Evolutionary conservation across 2,113 vertebrate species (phyloP).

Genomic region (Scomber scombrus): DNA sequence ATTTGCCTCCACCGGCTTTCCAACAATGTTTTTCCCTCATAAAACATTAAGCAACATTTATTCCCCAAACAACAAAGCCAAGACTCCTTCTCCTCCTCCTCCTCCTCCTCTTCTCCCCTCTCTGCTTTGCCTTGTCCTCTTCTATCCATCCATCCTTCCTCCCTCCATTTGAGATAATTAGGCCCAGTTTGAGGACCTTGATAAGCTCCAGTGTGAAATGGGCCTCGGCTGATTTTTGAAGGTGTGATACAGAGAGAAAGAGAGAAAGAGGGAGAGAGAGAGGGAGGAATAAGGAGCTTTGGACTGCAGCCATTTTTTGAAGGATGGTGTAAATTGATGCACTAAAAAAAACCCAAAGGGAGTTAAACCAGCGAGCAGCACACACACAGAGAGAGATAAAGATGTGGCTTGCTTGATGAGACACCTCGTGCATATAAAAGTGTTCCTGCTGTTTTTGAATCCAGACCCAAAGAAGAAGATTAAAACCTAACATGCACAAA

Average conservation of each 20-base stretch:
- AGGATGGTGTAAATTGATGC: conserved; percentile 3
- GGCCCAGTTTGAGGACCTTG: conserved; percentile 1
- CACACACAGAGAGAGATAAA: not conserved
- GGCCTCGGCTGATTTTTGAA: not conserved
- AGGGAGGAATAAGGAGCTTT: conserved; percentile 15
- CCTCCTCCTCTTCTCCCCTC: not conserved
- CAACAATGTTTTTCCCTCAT: conserved; percentile 19
- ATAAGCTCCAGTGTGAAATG: conserved; percentile 41
- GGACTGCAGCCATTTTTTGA: conserved; percentile 44
- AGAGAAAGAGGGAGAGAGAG: too few species aligned
- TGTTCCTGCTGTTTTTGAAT: not conserved
- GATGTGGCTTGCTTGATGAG: not conserved
- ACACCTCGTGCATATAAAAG: not conserved
- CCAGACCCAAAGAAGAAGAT: not conserved
- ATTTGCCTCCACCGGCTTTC: conserved; percentile 38
- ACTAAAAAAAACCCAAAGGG: not conserved
- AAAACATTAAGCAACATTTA: conserved; percentile 43
- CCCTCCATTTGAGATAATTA: conserved; percentile 21
- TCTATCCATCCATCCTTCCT: conserved; percentile 2
- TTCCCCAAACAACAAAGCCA: conserved; percentile 1
- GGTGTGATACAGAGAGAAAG: conserved; percentile 6
- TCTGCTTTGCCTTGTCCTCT: not conserved
- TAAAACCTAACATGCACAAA: too few species aligned
- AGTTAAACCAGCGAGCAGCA: conserved; percentile 23
- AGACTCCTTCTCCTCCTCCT: not conserved